Percentiles rank a stretch among this genome's conserved stretches.
These are phyloP conservation scores for Nymphalis io DNA, from an alignment of 1,140 invertebrate genomes.

Conservation along the genomic window DNA sequence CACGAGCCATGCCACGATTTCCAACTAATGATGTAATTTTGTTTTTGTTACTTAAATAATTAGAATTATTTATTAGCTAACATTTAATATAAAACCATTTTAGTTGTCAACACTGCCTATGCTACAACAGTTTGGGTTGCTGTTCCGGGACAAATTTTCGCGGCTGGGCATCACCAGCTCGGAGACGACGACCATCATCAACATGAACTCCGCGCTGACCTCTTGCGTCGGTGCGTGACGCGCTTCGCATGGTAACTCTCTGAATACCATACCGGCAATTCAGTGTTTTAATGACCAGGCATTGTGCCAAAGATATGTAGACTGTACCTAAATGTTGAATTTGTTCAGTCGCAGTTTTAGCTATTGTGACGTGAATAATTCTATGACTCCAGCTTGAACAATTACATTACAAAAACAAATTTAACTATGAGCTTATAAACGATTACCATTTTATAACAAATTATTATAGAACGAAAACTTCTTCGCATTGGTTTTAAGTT, in stretches of 20 bases:
- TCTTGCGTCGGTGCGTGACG: conserved; percentile 82
- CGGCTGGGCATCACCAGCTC: conserved; percentile 82
- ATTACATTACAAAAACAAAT: too few relatives aligned
- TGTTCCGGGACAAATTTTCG: conserved; percentile 83
- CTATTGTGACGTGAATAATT: background rate
- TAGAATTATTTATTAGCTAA: too few relatives aligned
- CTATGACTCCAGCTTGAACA: too few relatives aligned
- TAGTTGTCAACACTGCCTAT: conserved; percentile 84
- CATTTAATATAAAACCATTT: conserved; percentile 39
- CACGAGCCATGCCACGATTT: too few relatives aligned
- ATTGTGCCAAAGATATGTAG: conserved; percentile 3
- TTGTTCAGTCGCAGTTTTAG: background rate
- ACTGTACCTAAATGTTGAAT: conserved; percentile 3
- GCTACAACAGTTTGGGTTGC: conserved; percentile 85
- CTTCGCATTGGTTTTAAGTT: too few relatives aligned
- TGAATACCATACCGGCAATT: conserved; percentile 61
- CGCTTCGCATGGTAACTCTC: conserved; percentile 68
- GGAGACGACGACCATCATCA: conserved; percentile 84
- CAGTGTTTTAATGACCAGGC: conserved; percentile 14
- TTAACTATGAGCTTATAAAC: too few relatives aligned
- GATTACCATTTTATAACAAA: too few relatives aligned
- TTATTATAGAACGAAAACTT: too few relatives aligned
- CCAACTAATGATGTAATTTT: too few relatives aligned
- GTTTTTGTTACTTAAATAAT: too few relatives aligned
- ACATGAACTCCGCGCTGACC: conserved; percentile 83